phyloP scores from a whole-genome alignment of 2,113 vertebrate species.

The Rhea americana region DNA sequence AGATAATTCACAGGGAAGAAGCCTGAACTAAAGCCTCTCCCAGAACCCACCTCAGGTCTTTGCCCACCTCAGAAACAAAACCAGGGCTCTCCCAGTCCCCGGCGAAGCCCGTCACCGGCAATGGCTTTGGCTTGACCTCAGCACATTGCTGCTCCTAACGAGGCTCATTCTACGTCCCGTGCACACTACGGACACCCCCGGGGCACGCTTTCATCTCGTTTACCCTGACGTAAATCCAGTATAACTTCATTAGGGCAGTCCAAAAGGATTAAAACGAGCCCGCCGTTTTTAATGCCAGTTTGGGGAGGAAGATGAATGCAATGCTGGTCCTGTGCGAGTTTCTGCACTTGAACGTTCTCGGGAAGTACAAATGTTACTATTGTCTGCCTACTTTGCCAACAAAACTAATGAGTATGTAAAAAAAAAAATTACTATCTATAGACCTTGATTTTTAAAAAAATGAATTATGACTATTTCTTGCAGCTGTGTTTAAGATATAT shows the following conservation, averaged over 20 bases:
- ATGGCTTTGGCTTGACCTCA: not conserved
- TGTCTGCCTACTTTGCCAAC: not conserved
- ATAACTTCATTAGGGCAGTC: not conserved
- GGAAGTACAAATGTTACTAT: not conserved
- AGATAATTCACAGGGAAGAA: not conserved
- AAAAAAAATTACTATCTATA: conserved; percentile 26
- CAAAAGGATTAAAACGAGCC: not conserved
- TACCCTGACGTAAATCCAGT: not conserved
- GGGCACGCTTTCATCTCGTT: not conserved
- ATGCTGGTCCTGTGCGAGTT: not conserved
- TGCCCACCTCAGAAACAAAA: not conserved
- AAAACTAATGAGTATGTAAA: not conserved
- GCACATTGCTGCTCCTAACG: not conserved
- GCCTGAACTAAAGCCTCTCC: not conserved
- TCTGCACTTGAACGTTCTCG: not conserved
- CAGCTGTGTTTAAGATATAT: conserved; percentile 34
- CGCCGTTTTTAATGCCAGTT: not conserved
- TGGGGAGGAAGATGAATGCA: not conserved
- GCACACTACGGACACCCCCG: too few relatives aligned
- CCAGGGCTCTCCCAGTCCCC: not conserved
- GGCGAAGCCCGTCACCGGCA: too few relatives aligned
- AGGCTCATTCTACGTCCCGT: not conserved
- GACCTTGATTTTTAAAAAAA: not conserved
- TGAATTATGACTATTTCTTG: conserved; percentile 34
- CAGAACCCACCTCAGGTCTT: not conserved